Conservation (phyloP, 2,113 vertebrate species). For the Synodontis membranacea region DNA sequence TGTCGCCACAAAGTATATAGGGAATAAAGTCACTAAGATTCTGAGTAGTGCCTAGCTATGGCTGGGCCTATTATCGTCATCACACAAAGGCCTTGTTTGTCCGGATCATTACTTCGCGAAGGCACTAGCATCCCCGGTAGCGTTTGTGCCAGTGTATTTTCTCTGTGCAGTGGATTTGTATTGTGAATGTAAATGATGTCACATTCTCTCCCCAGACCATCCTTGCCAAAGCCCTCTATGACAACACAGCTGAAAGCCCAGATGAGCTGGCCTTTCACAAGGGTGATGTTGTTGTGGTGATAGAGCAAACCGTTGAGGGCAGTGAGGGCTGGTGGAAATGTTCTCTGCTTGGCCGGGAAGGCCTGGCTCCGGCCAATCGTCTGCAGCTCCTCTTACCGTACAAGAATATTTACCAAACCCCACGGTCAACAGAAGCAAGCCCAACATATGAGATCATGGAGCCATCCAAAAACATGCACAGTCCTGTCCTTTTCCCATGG, state of each 20-base stretch:
- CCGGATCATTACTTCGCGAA: not conserved
- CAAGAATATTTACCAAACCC: slow-evolving; percentile 75
- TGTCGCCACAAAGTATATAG: slow-evolving; percentile 46
- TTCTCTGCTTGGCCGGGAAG: slow-evolving; percentile 80
- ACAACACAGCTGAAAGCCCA: slow-evolving; percentile 86
- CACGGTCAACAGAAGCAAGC: slow-evolving; percentile 51
- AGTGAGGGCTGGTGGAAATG: slow-evolving; percentile 93
- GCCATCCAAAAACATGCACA: slow-evolving; percentile 49
- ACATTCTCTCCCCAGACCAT: slow-evolving; percentile 69
- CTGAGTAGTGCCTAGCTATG: slow-evolving; percentile 41
- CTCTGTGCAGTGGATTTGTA: slow-evolving; percentile 20
- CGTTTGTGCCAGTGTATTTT: slow-evolving; percentile 2
- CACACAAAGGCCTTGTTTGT: slow-evolving; percentile 46
- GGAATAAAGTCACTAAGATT: slow-evolving; percentile 35
- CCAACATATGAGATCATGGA: slow-evolving; percentile 79
- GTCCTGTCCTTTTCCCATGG: slow-evolving; percentile 60
- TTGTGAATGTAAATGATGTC: slow-evolving; percentile 7
- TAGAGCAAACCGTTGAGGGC: slow-evolving; percentile 74
- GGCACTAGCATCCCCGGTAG: slow-evolving; percentile 17
- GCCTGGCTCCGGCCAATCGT: slow-evolving; percentile 89
- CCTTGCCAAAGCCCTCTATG: slow-evolving; percentile 87
- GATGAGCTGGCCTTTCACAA: slow-evolving; percentile 89
- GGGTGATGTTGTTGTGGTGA: slow-evolving; percentile 85
- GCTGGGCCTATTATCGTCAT: slow-evolving; percentile 41
- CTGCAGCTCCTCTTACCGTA: slow-evolving; percentile 73